Percentiles rank a stretch among this genome's conserved stretches.
Conservation (phyloP, 2,888 invertebrate species). For the Corbicula japonica region DNA sequence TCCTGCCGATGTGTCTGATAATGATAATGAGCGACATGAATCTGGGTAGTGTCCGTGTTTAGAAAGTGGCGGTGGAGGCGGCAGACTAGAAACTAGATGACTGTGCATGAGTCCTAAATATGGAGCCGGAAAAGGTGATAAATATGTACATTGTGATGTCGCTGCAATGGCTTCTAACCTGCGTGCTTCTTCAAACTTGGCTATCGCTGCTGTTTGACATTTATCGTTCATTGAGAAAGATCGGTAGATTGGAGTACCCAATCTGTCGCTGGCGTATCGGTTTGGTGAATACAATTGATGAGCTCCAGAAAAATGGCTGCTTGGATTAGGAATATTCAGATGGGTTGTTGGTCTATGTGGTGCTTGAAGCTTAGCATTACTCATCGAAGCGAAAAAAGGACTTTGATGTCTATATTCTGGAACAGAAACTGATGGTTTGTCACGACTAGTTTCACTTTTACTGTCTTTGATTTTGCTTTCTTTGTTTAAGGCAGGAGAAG, state of each 20-base stretch:
- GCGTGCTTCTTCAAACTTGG: slow-evolving; percentile 49
- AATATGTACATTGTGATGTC: slow-evolving; percentile 29
- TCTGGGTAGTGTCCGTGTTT: slow-evolving; percentile 50
- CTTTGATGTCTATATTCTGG: slow-evolving; percentile 65
- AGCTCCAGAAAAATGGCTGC: slow-evolving; percentile 61
- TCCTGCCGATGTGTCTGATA: slow-evolving; percentile 6
- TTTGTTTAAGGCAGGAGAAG: background rate
- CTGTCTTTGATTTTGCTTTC: slow-evolving; percentile 11
- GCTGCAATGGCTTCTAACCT: slow-evolving; percentile 44
- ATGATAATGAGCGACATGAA: slow-evolving; percentile 43
- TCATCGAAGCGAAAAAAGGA: slow-evolving; percentile 62
- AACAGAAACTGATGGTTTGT: slow-evolving; percentile 26
- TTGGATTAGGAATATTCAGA: slow-evolving; percentile 63
- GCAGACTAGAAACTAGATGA: slow-evolving; percentile 55
- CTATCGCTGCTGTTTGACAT: slow-evolving; percentile 18
- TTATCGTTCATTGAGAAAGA: slow-evolving; percentile 54
- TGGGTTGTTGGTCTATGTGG: slow-evolving; percentile 55
- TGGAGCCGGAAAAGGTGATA: slow-evolving; percentile 45
- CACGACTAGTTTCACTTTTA: slow-evolving; percentile 6
- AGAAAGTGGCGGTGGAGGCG: slow-evolving; percentile 40
- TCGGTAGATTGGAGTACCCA: slow-evolving; percentile 49
- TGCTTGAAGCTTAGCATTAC: slow-evolving; percentile 47
- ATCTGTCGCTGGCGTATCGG: slow-evolving; percentile 50
- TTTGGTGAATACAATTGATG: slow-evolving; percentile 56
- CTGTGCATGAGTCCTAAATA: slow-evolving; percentile 55